A percentile compares a stretch with the other conserved stretches of the same genome.
Evolutionary conservation across 2,797 vertebrate species (phyloP).

Genomic region (Galaxias olidus): DNA sequence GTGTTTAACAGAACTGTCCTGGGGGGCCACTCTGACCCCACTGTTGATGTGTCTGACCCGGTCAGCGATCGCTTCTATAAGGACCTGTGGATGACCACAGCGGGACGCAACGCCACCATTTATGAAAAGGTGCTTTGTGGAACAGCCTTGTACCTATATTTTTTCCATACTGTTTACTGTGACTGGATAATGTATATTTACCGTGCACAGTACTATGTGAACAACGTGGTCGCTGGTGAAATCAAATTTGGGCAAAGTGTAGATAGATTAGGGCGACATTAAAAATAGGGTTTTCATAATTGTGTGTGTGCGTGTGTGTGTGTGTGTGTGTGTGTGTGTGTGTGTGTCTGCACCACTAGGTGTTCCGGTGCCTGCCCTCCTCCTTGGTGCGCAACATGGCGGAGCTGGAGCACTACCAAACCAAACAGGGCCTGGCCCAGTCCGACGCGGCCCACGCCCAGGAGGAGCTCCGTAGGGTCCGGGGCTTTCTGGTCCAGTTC

Average conservation of each 20-base stretch:
- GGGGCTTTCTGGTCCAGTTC: slow-evolving; percentile 95
- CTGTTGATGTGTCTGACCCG: slow-evolving; percentile 86
- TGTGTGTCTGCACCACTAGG: slow-evolving; percentile 73
- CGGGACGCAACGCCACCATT: slow-evolving; percentile 92
- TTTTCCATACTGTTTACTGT: too few species aligned
- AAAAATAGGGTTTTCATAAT: too few species aligned
- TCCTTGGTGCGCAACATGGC: slow-evolving; percentile 89
- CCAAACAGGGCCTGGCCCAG: slow-evolving; percentile 79
- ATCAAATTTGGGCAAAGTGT: too few species aligned
- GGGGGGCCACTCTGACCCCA: slow-evolving; percentile 81
- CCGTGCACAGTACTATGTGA: too few species aligned
- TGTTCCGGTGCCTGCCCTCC: slow-evolving; percentile 93
- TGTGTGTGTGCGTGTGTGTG: background rate
- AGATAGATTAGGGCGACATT: too few species aligned
- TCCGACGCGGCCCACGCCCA: slow-evolving; percentile 81
- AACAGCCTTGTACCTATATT: too few species aligned
- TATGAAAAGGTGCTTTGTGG: slow-evolving; percentile 93
- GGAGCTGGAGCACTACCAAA: slow-evolving; percentile 88
- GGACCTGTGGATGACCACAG: slow-evolving; percentile 93
- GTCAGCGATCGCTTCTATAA: slow-evolving; percentile 96
- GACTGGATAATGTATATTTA: too few species aligned
- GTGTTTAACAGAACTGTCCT: slow-evolving; percentile 81
- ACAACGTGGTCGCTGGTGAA: too few species aligned
- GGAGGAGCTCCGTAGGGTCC: slow-evolving; percentile 92
- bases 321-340: slow-evolving; percentile 12